Conservation (phyloP, 2,888 invertebrate species). For the Aethes cnicana region DNA sequence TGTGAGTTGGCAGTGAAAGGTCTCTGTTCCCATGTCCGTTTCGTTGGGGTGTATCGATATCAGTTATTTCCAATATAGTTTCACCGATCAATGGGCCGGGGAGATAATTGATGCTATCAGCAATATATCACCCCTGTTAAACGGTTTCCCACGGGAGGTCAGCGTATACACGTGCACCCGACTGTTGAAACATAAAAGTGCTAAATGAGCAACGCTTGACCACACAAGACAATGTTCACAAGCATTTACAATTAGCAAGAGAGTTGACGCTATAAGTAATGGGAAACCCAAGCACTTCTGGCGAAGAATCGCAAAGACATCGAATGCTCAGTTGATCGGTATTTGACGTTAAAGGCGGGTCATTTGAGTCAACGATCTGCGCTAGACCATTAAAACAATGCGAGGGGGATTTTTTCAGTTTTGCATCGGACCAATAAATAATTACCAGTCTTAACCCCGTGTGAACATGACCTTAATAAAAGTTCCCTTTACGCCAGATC, state of each 20-base stretch:
- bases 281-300: no score
- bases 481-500: constrained; percentile 23
- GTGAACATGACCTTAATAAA: constrained; percentile 62
- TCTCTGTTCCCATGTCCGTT: constrained; percentile 46
- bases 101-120: constrained; percentile 70
- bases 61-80: constrained; percentile 53
- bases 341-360: neutral
- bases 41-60: constrained; percentile 44
- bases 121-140: constrained; percentile 70
- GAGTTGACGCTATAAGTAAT: no score
- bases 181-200: constrained; percentile 37
- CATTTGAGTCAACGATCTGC: neutral
- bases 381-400: constrained; percentile 51
- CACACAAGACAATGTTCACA: neutral
- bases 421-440: constrained; percentile 71
- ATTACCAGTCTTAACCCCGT: constrained; percentile 57
- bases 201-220: constrained; percentile 19
- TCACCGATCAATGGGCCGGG: constrained; percentile 40
- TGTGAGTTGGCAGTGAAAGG: neutral
- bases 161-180: constrained; percentile 46
- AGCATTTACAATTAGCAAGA: no score
- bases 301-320: no score
- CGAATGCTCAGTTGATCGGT: no score
- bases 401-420: constrained; percentile 57
- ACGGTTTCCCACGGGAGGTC: constrained; percentile 65